Conservation (phyloP, 2,113 vertebrate species). For the Gavia stellata region DNA sequence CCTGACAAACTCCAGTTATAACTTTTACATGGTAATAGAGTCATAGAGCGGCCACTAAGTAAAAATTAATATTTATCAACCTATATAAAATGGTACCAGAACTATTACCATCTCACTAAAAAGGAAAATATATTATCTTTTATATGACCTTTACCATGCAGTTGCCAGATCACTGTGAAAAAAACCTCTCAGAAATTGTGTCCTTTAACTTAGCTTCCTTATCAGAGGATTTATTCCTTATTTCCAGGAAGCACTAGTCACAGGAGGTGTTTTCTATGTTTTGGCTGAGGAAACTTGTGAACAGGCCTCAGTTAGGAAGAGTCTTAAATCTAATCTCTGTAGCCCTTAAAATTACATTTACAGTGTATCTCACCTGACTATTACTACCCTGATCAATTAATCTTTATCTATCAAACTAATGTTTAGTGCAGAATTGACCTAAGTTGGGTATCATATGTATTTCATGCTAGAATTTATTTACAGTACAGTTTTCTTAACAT, state of each 20-base stretch:
- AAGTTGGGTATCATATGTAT: background rate
- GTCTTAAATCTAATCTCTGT: background rate
- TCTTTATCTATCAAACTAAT: background rate
- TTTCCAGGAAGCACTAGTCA: background rate
- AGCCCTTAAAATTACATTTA: background rate
- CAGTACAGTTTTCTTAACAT: background rate
- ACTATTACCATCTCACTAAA: background rate
- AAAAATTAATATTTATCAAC: background rate
- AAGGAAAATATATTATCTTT: background rate
- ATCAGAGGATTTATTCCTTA: background rate
- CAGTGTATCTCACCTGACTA: background rate
- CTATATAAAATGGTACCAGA: background rate
- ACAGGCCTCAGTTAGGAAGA: background rate
- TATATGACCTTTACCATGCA: background rate
- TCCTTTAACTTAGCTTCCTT: background rate
- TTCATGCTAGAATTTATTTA: background rate
- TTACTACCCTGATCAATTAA: background rate
- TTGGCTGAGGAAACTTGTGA: background rate
- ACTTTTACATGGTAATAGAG: background rate
- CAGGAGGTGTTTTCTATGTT: background rate
- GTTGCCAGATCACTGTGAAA: background rate
- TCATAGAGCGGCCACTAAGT: background rate
- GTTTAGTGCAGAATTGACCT: background rate
- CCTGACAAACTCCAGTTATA: background rate
- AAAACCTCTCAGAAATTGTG: background rate